phyloP scores from a whole-genome alignment of 2,113 vertebrate species.

The Oncorhynchus nerka region DNA sequence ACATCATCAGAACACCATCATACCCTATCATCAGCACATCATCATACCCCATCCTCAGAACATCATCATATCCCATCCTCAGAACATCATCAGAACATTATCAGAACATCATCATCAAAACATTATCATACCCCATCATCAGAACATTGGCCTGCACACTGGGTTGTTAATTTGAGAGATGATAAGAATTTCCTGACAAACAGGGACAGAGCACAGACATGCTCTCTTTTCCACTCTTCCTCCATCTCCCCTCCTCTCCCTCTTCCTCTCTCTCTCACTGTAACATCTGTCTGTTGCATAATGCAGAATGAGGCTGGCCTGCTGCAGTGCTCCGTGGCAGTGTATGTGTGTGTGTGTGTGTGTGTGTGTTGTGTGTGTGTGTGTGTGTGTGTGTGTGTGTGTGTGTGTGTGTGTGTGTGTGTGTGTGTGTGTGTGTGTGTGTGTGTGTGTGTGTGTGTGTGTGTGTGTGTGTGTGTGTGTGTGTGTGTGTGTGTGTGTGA shows the following conservation, averaged over 20 bases:
- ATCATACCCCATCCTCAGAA: no score
- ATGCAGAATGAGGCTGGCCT: constrained; percentile 26
- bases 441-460: neutral
- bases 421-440: neutral
- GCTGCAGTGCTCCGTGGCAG: neutral
- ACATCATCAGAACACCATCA: no score
- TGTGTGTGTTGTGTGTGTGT: neutral
- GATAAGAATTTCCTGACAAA: no score
- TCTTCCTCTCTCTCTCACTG: neutral
- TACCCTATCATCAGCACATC: no score
- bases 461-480: constrained; percentile 14
- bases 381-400: constrained; percentile 7
- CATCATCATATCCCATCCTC: no score
- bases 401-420: constrained; percentile 5
- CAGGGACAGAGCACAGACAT: neutral
- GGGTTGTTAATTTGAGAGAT: no score
- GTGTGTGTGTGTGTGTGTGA: constrained; percentile 6
- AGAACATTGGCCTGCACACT: no score
- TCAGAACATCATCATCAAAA: no score
- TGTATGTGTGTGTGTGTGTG: neutral
- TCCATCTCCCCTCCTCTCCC: no score
- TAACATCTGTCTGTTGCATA: constrained; percentile 53
- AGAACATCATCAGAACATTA: no score
- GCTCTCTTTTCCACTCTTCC: neutral
- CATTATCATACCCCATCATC: no score